Conservation (phyloP, 2,888 invertebrate species). For the Odontomyia ornata region DNA sequence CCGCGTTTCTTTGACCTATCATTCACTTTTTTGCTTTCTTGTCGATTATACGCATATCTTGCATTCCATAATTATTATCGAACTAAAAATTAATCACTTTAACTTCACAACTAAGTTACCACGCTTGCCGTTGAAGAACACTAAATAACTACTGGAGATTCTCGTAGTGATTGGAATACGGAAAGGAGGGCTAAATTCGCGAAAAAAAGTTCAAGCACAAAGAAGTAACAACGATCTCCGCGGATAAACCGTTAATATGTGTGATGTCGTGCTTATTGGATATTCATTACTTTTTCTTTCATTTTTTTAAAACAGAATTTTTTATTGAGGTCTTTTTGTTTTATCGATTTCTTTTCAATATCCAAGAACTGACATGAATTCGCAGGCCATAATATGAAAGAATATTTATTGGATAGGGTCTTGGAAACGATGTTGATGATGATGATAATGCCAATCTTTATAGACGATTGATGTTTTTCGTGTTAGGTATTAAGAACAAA, state of each 20-base stretch:
- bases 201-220: not conserved
- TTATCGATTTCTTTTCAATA: not conserved
- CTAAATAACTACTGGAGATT: not conserved
- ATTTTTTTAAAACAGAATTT: constrained; percentile 24
- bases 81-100: not conserved
- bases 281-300: constrained; percentile 36
- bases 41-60: not conserved
- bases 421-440: no score
- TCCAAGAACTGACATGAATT: not conserved
- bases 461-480: no score
- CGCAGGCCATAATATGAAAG: not conserved
- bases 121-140: not conserved
- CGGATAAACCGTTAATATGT: constrained; percentile 47
- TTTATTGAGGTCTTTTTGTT: not conserved
- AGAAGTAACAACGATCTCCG: constrained; percentile 8
- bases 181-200: not conserved
- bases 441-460: no score
- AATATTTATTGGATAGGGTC: no score
- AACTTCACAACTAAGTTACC: not conserved
- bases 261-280: constrained; percentile 12
- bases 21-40: no score
- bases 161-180: not conserved
- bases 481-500: no score
- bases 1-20: no score
- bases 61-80: not conserved